A percentile compares a stretch with the other conserved stretches of the same genome.
These are phyloP conservation scores for Molorchus minor DNA, from an alignment of 2,888 invertebrate genomes.

Conservation along the genomic window DNA sequence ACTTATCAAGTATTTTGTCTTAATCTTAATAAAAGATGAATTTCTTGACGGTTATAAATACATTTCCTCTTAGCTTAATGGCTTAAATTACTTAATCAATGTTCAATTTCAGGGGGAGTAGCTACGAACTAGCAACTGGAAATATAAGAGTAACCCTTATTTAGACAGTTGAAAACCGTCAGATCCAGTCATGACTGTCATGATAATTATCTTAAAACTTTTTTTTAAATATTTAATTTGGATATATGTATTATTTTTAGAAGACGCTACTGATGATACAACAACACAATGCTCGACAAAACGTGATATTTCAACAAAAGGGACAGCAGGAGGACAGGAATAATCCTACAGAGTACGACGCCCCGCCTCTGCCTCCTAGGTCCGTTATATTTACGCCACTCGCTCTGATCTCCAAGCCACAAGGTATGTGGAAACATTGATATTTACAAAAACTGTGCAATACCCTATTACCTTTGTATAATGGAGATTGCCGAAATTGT, in stretches of 20 bases:
- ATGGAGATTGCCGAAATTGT: not conserved
- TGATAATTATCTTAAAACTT: too few species aligned
- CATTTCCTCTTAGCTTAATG: too few species aligned
- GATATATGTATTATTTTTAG: constrained; percentile 42
- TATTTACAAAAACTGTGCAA: not conserved
- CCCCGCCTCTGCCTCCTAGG: constrained; percentile 57
- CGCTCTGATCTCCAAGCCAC: constrained; percentile 45
- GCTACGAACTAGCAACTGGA: too few species aligned
- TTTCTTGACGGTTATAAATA: too few species aligned
- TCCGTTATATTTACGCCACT: constrained; percentile 55
- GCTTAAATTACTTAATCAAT: too few species aligned
- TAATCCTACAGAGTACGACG: constrained; percentile 34
- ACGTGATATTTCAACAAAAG: constrained; percentile 19
- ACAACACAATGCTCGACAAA: constrained; percentile 28
- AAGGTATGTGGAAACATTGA: constrained; percentile 43
- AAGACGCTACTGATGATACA: constrained; percentile 50
- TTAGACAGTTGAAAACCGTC: too few species aligned
- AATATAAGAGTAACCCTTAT: too few species aligned
- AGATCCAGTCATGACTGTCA: too few species aligned
- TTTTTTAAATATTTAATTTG: too few species aligned
- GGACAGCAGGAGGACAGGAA: constrained; percentile 22
- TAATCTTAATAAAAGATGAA: too few species aligned
- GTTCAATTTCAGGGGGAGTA: too few species aligned
- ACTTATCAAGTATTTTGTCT: too few species aligned
- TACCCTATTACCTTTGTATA: not conserved